Evolutionary conservation across 1,140 invertebrate genomes (phyloP).

Genomic region (Eurosta solidaginis): DNA sequence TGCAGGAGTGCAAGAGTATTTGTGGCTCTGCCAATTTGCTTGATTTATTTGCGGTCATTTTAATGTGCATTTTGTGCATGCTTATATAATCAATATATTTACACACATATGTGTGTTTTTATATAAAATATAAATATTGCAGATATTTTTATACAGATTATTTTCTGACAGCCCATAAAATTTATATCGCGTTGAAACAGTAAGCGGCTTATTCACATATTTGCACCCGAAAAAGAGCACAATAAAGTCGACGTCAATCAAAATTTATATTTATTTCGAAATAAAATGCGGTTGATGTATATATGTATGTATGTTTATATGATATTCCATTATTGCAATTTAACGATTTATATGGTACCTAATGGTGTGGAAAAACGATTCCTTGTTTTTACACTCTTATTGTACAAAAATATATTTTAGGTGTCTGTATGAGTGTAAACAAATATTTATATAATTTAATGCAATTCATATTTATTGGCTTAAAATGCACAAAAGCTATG

Average conservation of each 20-base stretch:
- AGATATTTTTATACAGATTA: background rate
- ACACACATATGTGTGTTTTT: background rate
- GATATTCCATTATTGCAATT: conserved; percentile 5
- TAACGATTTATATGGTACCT: conserved; percentile 13
- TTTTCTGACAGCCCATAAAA: conserved; percentile 8
- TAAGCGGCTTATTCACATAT: background rate
- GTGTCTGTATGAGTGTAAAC: background rate
- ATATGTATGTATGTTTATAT: too few relatives aligned
- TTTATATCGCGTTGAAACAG: conserved; percentile 2
- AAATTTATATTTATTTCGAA: conserved; percentile 27
- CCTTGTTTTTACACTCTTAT: background rate
- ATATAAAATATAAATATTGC: background rate
- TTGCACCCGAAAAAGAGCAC: background rate
- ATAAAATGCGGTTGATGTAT: background rate
- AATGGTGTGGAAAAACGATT: conserved; percentile 4
- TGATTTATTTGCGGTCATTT: conserved; percentile 26
- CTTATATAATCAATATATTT: background rate
- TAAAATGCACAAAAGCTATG: too few relatives aligned
- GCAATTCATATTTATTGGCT: background rate
- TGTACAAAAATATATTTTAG: too few relatives aligned
- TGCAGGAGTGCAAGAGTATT: background rate
- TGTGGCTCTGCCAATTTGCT: background rate
- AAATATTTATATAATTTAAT: background rate
- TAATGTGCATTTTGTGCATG: background rate
- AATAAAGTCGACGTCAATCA: conserved; percentile 13